Base-by-base conservation (phyloP, 2,888 invertebrate genomes). In the Lissocephala sabroskyi region DNA sequence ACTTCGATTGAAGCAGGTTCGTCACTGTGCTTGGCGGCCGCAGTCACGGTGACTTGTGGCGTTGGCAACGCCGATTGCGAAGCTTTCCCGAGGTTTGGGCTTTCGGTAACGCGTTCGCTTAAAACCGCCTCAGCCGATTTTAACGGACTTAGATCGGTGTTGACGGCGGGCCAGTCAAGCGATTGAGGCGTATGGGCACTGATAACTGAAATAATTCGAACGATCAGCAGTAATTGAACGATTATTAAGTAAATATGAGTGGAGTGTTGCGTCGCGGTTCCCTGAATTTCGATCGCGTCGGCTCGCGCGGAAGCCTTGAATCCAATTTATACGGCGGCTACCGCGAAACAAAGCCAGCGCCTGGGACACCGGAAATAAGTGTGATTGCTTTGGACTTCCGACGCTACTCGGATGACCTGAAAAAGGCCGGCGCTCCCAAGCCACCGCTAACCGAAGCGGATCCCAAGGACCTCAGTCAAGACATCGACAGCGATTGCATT, bases 401-500 rank as follows among this genome's bases (percentile, higher is more conserved):
- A 39, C 80, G 82, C 9, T 65, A 79, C 37, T 83, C 83, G 18
- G 77, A 82, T 30, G 82, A 82, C 56, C 59, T 83, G 10, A 78
- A 80, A 49, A 82, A 82, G 64, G 70, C 65, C 36, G 43, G 51
- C 16, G 49, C n/a, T 11, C 7, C 7, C 7, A 33, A 10, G 10
- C 17, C 23, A n/a, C 17, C 17, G 29, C 11, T 35, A 23, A 17
- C 26, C 26, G 9, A 11, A 9, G 6, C 42, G 29, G 1, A 30
- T 1, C 37, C 14, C 19, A 62, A 48, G 46, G 79, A 76, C 51
- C 66, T 76, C 11, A 81, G 80, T 45, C 75, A 80, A 42, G 83
- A 82, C 51, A 49, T 44, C 1, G 80, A 86, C 47, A 85, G 86
- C 47, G 88, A 89, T 77, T 82, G 87, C 13, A 85, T 89, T 40